phyloP scores from a whole-genome alignment of 2,888 invertebrate species.

The Notocelia uddmanniana region DNA sequence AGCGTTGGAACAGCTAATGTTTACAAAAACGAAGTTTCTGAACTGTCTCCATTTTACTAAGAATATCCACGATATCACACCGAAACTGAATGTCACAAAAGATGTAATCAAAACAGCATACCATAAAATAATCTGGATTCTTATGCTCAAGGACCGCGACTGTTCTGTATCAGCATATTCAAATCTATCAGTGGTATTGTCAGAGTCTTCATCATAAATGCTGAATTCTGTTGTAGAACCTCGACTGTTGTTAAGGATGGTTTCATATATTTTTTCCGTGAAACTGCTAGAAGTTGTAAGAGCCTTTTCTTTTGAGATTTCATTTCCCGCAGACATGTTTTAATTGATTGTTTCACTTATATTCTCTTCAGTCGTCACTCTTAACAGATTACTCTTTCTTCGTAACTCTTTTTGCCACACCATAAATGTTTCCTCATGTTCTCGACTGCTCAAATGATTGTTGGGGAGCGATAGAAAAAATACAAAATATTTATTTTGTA shows the following conservation, averaged over 20 bases:
- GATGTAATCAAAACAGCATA: conserved; percentile 7
- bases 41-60: conserved; percentile 8
- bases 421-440: too few species aligned
- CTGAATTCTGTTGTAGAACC: too few species aligned
- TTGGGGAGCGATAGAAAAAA: too few species aligned
- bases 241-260: background rate
- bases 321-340: background rate
- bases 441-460: too few species aligned
- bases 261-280: background rate
- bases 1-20: background rate
- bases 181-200: too few species aligned
- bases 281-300: background rate
- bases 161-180: background rate
- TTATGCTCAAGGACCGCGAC: too few species aligned
- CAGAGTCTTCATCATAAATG: background rate
- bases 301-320: too few species aligned
- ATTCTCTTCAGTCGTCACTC: too few species aligned
- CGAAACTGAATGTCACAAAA: background rate
- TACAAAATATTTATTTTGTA: too few species aligned
- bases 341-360: background rate
- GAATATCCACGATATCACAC: background rate
- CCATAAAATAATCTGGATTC: background rate
- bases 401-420: too few species aligned
- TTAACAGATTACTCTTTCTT: too few species aligned
- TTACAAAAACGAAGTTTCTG: conserved; percentile 2